These are phyloP conservation scores for Micromussa lordhowensis DNA, from an alignment of 92 coral and sea anemone species.

Conservation along the genomic window DNA sequence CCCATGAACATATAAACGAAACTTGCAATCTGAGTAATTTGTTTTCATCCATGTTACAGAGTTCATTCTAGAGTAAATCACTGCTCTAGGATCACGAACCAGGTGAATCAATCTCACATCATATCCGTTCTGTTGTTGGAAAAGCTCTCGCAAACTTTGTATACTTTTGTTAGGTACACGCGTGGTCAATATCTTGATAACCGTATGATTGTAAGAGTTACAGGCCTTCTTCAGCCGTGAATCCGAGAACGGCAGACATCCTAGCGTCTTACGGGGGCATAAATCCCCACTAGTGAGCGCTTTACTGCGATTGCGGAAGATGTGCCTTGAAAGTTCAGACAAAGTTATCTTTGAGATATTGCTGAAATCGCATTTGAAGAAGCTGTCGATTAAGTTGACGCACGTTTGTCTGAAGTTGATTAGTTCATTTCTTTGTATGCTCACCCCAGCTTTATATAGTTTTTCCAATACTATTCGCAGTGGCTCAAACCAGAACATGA, in stretches of 20 bases:
- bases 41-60: conserved; percentile 30
- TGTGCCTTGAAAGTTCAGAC: not conserved
- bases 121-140: conserved; percentile 21
- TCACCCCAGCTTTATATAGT: not conserved
- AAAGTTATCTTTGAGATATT: too few relatives aligned
- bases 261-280: not conserved
- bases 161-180: conserved; percentile 41
- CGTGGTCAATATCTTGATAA: too few relatives aligned
- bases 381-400: conserved; percentile 9
- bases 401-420: too few relatives aligned
- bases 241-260: not conserved
- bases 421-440: not conserved
- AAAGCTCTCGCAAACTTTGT: conserved; percentile 24
- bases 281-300: not conserved
- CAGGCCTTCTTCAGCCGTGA: not conserved
- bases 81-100: conserved; percentile 71
- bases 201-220: conserved; percentile 36
- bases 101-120: conserved; percentile 41
- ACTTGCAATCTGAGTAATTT: not conserved
- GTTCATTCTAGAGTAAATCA: conserved; percentile 41
- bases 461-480: not conserved
- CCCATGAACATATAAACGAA: not conserved
- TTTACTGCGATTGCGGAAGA: not conserved
- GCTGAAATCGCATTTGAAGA: conserved; percentile 42
- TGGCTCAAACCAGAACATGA: conserved; percentile 66